Evolutionary conservation across 2,113 vertebrate genomes (phyloP), one percentile per base, ranked within the genome.

Genomic region (Atlantisia rogersi): DNA sequence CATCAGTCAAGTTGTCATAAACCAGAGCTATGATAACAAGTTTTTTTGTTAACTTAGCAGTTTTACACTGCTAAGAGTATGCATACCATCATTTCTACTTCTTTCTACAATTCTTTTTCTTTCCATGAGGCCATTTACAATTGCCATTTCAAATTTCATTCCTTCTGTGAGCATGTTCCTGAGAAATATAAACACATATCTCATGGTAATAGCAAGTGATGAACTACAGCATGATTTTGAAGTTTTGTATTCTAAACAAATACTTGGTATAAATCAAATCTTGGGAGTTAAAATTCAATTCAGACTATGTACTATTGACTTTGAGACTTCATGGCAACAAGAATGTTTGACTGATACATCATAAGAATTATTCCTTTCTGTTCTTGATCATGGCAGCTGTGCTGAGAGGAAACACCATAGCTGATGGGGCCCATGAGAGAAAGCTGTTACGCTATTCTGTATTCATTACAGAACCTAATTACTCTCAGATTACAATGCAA

Each of bases 381-480:
- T 46, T 93, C 55, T 0, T 60, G 39, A 55, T 95, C 79, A 68
- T 4, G 6, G 74, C 89, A 96, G 75, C 92, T 94, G 91, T 86
- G 71, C 90, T 79, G 71, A 91, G 59, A 91, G 59, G 40, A 92
- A 95, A 90, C 63, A 93, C 88, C 85, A 56, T 28, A 46, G 75
- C 64, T 93, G 78, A 94, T 93, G 84, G 25, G 67, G 28, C 92
- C 74, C 91, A 59, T 16, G 91, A 85, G 93, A 82, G 40, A 95
- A 80, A 90, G 82, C 17, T 90, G 37, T 91, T 96, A 79, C 6
- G 1, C 75, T 90, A 70, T 67, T 93, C 87, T 88, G 9, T 89
- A 86, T 83, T 96, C 92, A 93, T 96, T 97, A 88, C 55, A 22
- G 73, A 83, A 76, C 71, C 50, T 95, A 94, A 96, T 95, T 91